Conservation (phyloP, 64 coral and sea anemone species). For the Acropora yongei region DNA sequence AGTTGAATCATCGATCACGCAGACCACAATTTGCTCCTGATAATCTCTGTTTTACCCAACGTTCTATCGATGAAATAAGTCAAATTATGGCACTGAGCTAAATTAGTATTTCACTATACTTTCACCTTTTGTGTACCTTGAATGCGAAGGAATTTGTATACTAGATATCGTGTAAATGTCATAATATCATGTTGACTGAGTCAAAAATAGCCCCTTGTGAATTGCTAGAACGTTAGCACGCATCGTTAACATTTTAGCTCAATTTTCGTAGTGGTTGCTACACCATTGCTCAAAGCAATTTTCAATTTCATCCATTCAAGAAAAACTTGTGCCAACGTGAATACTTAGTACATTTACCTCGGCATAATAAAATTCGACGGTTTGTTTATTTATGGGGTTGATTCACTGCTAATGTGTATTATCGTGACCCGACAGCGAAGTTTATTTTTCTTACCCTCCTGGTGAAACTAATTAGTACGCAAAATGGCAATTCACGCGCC, state of each 20-base stretch:
- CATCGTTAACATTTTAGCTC: background rate
- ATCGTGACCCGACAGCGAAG: background rate
- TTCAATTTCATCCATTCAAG: background rate
- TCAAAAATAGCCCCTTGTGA: background rate
- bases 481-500: background rate
- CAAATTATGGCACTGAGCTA: background rate
- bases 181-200: background rate
- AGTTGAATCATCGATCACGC: background rate
- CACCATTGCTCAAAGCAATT: background rate
- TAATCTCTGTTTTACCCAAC: background rate
- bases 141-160: constrained; percentile 25
- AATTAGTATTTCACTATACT: background rate
- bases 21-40: background rate
- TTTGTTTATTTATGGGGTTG: background rate
- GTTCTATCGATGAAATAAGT: background rate
- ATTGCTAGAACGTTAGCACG: background rate
- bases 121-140: background rate
- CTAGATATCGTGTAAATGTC: background rate
- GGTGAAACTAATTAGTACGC: background rate
- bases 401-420: background rate
- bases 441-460: background rate
- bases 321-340: background rate
- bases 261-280: too few species aligned
- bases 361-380: background rate
- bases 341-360: background rate